Evolutionary conservation across 1,140 invertebrate species (phyloP).

Genomic region (Cyphomyrmex costatus): DNA sequence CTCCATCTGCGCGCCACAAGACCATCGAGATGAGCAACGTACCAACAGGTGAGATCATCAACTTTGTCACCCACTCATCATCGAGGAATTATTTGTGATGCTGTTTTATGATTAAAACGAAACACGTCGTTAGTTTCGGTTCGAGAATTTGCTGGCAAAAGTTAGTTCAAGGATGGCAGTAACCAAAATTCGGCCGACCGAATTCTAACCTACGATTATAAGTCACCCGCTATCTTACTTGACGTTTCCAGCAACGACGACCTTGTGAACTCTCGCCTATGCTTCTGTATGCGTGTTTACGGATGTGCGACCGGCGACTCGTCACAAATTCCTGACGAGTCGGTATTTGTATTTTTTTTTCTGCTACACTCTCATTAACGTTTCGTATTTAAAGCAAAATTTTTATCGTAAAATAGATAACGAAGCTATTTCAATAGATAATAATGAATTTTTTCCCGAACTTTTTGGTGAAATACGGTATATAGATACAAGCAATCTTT

Average conservation of each 20-base stretch:
- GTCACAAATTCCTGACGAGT: not conserved
- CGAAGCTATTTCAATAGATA: not conserved
- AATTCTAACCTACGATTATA: slow-evolving; percentile 52
- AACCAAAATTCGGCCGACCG: not conserved
- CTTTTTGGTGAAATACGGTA: not conserved
- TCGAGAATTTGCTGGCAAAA: too few relatives aligned
- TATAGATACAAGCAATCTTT: too few relatives aligned
- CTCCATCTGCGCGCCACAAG: not conserved
- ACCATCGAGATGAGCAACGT: slow-evolving; percentile 78
- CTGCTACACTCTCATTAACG: not conserved
- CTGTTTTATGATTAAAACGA: not conserved
- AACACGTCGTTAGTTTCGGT: not conserved
- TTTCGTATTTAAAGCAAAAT: not conserved
- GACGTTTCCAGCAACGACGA: slow-evolving; percentile 55
- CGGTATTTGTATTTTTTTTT: not conserved
- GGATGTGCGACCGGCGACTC: not conserved
- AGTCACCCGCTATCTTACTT: slow-evolving; percentile 18
- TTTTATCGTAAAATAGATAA: not conserved
- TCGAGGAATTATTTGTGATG: not conserved
- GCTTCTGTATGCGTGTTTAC: not conserved
- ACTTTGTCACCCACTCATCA: slow-evolving; percentile 43
- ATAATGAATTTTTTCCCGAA: not conserved
- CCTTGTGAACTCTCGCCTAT: slow-evolving; percentile 44
- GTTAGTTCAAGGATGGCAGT: too few relatives aligned
- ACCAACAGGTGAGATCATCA: slow-evolving; percentile 82